phyloP scores from a whole-genome alignment of 2,113 vertebrate species.

The Prionailurus bengalensis region DNA sequence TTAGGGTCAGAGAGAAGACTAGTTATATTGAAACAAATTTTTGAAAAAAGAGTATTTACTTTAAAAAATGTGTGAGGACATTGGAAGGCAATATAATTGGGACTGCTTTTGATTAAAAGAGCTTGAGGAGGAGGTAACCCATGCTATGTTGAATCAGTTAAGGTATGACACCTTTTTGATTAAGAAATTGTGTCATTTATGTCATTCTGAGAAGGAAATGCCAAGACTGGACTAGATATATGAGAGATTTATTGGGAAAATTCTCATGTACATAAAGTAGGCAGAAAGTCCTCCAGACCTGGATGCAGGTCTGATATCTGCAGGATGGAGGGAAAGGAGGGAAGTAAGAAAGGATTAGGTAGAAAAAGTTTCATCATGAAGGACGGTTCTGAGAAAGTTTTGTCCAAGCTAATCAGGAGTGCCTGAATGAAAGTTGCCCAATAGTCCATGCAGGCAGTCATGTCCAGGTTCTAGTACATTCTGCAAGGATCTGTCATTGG shows the following conservation, averaged over 20 bases:
- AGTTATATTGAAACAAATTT: not conserved
- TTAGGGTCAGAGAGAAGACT: not conserved
- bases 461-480: not conserved
- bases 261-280: not conserved
- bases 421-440: not conserved
- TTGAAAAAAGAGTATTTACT: not conserved
- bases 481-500: fast-evolving
- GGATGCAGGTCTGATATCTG: not conserved
- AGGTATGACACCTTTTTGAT: not conserved
- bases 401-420: not conserved
- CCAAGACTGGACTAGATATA: not conserved
- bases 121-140: not conserved
- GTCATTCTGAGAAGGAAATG: not conserved
- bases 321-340: not conserved
- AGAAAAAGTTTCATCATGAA: not conserved
- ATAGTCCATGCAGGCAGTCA: fast-evolving
- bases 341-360: not conserved
- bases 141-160: not conserved
- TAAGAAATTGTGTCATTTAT: not conserved
- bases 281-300: not conserved
- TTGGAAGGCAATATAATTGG: not conserved
- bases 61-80: not conserved
- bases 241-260: not conserved
- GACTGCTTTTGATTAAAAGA: not conserved
- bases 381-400: not conserved